Percentiles rank a stretch among this genome's conserved stretches.
Conservation (phyloP, 92 coral and sea anemone genomes). For the Bergia puertoricense region DNA sequence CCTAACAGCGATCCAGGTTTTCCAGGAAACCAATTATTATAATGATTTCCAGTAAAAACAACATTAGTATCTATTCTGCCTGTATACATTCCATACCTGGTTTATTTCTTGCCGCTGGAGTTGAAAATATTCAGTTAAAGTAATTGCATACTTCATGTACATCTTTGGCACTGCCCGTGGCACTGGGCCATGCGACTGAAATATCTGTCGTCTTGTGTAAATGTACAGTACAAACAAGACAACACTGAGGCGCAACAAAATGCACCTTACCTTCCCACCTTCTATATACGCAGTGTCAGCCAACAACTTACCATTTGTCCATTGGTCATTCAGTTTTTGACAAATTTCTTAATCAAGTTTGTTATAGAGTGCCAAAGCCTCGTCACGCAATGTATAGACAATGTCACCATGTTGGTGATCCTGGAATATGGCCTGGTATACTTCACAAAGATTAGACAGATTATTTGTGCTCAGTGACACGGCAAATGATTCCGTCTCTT, state of each 20-base stretch:
- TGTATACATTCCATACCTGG: too few species aligned
- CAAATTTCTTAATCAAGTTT: constrained; percentile 58
- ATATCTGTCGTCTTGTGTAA: constrained; percentile 56
- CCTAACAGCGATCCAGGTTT: too few species aligned
- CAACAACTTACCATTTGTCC: constrained; percentile 45
- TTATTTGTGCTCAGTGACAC: constrained; percentile 33
- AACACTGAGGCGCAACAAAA: constrained; percentile 34
- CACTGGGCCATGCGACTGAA: constrained; percentile 55
- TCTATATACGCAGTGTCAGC: constrained; percentile 24
- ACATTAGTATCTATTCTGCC: too few species aligned
- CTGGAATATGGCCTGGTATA: constrained; percentile 47
- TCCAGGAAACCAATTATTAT: too few species aligned
- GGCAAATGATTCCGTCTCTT: constrained; percentile 51
- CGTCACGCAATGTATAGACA: constrained; percentile 40
- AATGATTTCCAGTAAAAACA: too few species aligned
- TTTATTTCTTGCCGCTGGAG: constrained; percentile 35
- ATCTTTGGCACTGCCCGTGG: constrained; percentile 36
- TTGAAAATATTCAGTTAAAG: constrained; percentile 24
- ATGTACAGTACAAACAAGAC: constrained; percentile 46
- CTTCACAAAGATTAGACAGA: constrained; percentile 44
- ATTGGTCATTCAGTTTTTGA: constrained; percentile 46
- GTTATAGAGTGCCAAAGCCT: constrained; percentile 51
- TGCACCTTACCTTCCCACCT: constrained; percentile 37
- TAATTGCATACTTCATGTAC: constrained; percentile 45
- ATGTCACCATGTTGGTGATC: constrained; percentile 57